Evolutionary conservation across 2,888 invertebrate species (phyloP).

Genomic region (Anthoptus insignis): DNA sequence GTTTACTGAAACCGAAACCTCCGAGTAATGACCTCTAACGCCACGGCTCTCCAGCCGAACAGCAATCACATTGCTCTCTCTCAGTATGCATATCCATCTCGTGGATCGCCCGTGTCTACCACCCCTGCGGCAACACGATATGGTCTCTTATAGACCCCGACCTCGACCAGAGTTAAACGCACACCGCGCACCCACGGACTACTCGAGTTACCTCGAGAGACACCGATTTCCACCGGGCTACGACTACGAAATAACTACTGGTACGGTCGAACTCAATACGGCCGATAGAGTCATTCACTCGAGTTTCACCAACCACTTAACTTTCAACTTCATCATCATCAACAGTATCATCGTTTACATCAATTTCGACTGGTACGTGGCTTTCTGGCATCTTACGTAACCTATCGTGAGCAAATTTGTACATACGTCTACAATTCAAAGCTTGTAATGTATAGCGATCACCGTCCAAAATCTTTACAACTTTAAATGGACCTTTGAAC

Average conservation of each 20-base stretch:
- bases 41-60: slow-evolving; percentile 27
- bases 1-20: too few relatives aligned
- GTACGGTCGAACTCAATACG: not conserved
- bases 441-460: slow-evolving; percentile 20
- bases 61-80: slow-evolving; percentile 18
- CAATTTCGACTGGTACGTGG: slow-evolving; percentile 19
- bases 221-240: slow-evolving; percentile 27
- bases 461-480: slow-evolving; percentile 30
- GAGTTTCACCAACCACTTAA: too few relatives aligned
- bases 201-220: slow-evolving; percentile 10
- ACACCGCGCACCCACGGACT: not conserved
- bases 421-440: slow-evolving; percentile 13
- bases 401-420: slow-evolving; percentile 30
- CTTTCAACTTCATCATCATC: too few relatives aligned
- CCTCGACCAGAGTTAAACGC: not conserved
- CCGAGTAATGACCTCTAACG: slow-evolving; percentile 20
- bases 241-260: slow-evolving; percentile 7
- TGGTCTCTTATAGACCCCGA: not conserved
- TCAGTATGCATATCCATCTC: not conserved
- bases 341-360: too few relatives aligned
- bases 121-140: slow-evolving; percentile 1
- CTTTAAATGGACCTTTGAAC: slow-evolving; percentile 27
- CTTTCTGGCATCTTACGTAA: slow-evolving; percentile 20
- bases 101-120: slow-evolving; percentile 9
- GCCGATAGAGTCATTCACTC: not conserved